Base-by-base conservation (phyloP, 1,140 invertebrate species). In the Drosophila kepulauana region DNA sequence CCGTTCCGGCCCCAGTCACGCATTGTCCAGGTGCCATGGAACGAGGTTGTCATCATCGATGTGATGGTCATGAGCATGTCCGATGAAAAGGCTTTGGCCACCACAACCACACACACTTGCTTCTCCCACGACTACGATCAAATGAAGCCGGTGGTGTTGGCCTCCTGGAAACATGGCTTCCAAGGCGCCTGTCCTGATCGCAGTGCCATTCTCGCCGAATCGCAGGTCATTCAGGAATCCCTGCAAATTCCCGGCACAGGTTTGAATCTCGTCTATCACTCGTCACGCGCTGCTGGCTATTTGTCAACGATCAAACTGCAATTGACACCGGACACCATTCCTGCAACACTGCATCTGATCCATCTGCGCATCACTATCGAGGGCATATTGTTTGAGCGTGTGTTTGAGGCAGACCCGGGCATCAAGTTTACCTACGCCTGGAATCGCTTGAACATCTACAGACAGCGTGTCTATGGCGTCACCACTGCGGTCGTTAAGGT, bases 381-480 rank as follows among this genome's bases (percentile, higher is more conserved):
- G 93, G 99, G 99, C 11, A 97, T 97, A 51, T 93, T 98, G 0
- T 98, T 98, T 82, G 97, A 99, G 86, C 98, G 98, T 89, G 95
- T 95, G 0, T 99, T 99, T 91, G 98, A 99, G 93, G 98, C 98
- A 0, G 98, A 99, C 93, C 97, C 98, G 1, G 95, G 97, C 7
- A 98, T 99, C 49, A 99, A 98, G 91, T 99, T 98, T 91, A 99
- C 98, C 0, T 99, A 98, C 91, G 96, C 98, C 0, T 99, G 98
- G 99, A 98, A 99, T 91, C 94, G 98, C 71, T 93, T 98, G 1
- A 99, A 99, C 91, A 98, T 99, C n/a, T 99, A 99, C 91, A 95
- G 97, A 33, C 98, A 99, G 93, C 95, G 98, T 65, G 98, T 99
- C 28, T 98, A 98, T 82, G 97, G 97, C 0, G 96, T 98, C 0